A percentile compares a stretch with the other conserved stretches of the same genome.
Evolutionary conservation across 2,888 invertebrate species (phyloP).

Genomic region (Pteria penguin): DNA sequence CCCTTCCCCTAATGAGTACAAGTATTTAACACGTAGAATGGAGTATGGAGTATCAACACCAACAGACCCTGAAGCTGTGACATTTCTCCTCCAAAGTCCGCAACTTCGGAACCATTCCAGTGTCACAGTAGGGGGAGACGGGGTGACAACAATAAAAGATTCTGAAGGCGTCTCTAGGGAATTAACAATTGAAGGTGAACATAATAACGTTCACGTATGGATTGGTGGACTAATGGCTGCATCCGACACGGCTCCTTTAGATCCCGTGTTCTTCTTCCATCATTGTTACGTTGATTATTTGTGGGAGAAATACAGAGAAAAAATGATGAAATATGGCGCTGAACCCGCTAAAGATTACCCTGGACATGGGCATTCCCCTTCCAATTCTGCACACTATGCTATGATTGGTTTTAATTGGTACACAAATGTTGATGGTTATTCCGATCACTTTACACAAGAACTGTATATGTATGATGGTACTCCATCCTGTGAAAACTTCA

Average conservation of each 20-base stretch:
- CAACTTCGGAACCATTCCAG: background rate
- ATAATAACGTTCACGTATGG: constrained; percentile 70
- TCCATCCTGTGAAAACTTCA: constrained; percentile 51
- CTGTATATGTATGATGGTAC: constrained; percentile 47
- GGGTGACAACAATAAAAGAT: background rate
- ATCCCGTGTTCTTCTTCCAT: constrained; percentile 77
- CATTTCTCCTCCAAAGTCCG: background rate
- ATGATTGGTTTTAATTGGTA: constrained; percentile 50
- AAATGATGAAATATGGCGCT: constrained; percentile 46
- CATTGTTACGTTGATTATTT: constrained; percentile 77
- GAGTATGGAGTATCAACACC: background rate
- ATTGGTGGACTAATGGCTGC: constrained; percentile 76
- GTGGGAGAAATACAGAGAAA: constrained; percentile 73
- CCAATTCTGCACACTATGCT: constrained; percentile 26
- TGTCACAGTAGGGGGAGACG: background rate
- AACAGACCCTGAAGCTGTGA: background rate
- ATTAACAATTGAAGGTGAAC: constrained; percentile 40
- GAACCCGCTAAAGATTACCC: constrained; percentile 54
- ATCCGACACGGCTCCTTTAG: constrained; percentile 73
- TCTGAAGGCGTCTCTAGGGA: background rate
- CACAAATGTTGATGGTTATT: constrained; percentile 49
- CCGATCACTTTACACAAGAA: constrained; percentile 32
- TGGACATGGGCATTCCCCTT: constrained; percentile 37
- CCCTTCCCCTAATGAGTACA: background rate
- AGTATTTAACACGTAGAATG: background rate